A percentile compares a stretch with the other conserved stretches of the same genome.
Conservation (phyloP, 2,113 vertebrate genomes). For the Illadopsis cleaveri region DNA sequence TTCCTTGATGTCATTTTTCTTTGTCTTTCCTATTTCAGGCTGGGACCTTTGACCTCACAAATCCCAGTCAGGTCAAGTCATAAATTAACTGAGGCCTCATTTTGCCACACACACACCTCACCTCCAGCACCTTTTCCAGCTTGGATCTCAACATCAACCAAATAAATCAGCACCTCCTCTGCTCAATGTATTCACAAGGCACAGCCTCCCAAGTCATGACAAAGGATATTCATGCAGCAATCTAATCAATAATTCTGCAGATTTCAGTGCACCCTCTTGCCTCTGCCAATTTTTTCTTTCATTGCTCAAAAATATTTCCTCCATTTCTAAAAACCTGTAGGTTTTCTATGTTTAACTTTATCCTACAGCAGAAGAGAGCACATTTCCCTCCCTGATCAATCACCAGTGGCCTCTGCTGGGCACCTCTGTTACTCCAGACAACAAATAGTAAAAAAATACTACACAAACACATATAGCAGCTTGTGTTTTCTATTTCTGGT, state of each 20-base stretch:
- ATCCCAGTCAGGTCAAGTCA: background rate
- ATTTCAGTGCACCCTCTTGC: background rate
- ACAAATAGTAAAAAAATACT: background rate
- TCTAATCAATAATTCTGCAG: background rate
- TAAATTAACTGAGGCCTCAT: background rate
- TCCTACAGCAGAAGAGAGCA: background rate
- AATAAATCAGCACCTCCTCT: background rate
- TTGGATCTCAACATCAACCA: background rate
- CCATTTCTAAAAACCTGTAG: background rate
- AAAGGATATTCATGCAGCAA: background rate
- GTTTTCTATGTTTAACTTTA: background rate
- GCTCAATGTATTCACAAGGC: accelerated
- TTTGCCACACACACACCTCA: background rate
- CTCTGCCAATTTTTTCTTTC: background rate
- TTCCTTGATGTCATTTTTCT: background rate
- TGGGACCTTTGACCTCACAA: background rate
- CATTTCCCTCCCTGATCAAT: background rate
- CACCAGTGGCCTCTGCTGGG: constrained; percentile 64
- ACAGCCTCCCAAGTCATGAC: background rate
- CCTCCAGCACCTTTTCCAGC: background rate
- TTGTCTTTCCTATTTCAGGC: background rate
- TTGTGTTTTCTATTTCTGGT: background rate
- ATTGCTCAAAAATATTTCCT: background rate
- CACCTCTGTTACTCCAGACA: background rate
- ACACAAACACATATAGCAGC: accelerated